Evolutionary conservation across 2,888 invertebrate genomes (phyloP), one percentile per base, ranked within the genome.

Genomic region (Autographa pulchrina): DNA sequence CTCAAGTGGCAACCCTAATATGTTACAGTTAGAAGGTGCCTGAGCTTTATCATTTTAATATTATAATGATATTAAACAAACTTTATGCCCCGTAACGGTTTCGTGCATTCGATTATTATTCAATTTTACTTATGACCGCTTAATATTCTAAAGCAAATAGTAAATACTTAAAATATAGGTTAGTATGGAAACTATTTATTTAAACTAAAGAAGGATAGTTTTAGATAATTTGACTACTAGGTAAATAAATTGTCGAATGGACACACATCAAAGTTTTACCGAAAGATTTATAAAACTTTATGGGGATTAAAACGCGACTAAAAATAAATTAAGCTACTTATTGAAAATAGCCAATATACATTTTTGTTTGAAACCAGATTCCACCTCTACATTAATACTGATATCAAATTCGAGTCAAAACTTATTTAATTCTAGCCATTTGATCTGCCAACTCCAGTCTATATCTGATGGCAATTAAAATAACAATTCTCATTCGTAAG

Each of bases 1-100:
- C 7, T 48, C n/a, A 48, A 56, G 38, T 63, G 8, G 1, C 69
- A 82, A 69, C 82, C 82, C 82, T 82, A 71, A 2, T 13, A 52
- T 62, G 84, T 73, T 83, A 81, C 84, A 82, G 82, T 82, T 82
- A 83, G 82, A 82, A 83, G 84, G 83, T 83, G 78, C 82, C 70
- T 82, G 80, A 82, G 84, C 80, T 84, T 84, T 83, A 83, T 83
- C 82, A 84, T 84, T 84, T 83, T 84, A 81, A 80, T 83, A 82
- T 84, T 83, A 82, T 83, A 83, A 83, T 80, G 82, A 83, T 81
- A 82, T 81, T 84, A 83, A 81, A 83, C 75, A 77, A 84, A 84
- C 79, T 82, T 78, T 75, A 74, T 82, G 74, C 70, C 9, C 65
- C 65, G 70, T 84, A 84, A 82, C 84, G 77, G 83, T 79, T 72